Percentiles rank a stretch among this genome's conserved stretches.
These are phyloP conservation scores for Lycocerus yunnanus DNA, from an alignment of 2,888 invertebrate species.

Conservation along the genomic window DNA sequence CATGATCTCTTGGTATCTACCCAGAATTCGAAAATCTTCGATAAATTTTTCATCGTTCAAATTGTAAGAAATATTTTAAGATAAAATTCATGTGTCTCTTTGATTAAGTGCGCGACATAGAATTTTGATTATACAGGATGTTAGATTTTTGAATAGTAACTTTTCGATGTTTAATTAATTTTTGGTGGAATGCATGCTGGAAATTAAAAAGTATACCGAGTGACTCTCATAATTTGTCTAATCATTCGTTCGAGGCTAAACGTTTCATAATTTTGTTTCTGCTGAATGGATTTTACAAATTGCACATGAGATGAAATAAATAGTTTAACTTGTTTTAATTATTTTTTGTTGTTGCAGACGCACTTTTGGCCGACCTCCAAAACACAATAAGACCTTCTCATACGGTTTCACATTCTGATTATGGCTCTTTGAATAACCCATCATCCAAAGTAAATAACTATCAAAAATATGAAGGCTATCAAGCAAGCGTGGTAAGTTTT, in stretches of 20 bases:
- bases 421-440: constrained; percentile 73
- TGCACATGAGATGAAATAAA: neutral
- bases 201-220: too few species aligned
- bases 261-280: neutral
- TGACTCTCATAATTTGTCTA: neutral
- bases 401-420: constrained; percentile 64
- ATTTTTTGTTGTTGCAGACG: constrained; percentile 74
- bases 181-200: too few species aligned
- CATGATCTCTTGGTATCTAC: neutral
- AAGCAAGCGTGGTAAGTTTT: constrained; percentile 66
- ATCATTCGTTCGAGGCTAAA: neutral
- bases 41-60: neutral
- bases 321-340: neutral
- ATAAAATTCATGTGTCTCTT: neutral
- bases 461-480: constrained; percentile 36
- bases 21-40: neutral
- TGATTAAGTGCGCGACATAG: neutral
- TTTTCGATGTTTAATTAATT: neutral
- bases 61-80: neutral
- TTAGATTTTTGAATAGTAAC: too few species aligned
- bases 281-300: neutral
- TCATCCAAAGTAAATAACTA: constrained; percentile 21
- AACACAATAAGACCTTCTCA: constrained; percentile 78
- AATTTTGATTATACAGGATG: neutral
- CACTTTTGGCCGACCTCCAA: constrained; percentile 92